Evolutionary conservation across 2,113 vertebrate genomes (phyloP).

Genomic region (Machaerirhynchus nigripectus): DNA sequence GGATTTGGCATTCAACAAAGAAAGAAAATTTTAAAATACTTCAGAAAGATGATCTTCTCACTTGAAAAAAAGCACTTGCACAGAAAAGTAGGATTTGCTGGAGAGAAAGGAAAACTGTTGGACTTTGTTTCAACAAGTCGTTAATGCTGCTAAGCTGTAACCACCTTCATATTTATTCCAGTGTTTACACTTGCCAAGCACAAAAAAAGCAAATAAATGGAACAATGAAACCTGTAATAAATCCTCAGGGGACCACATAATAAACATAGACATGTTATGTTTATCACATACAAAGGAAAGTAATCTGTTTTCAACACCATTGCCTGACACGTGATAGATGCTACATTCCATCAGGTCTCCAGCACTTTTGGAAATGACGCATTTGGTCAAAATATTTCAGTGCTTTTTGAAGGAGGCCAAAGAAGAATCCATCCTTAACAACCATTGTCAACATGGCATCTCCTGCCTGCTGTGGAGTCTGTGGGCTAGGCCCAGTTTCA

Average conservation of each 20-base stretch:
- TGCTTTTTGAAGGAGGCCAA: neutral
- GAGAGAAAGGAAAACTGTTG: slow-evolving; percentile 5
- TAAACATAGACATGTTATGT: slow-evolving; percentile 4
- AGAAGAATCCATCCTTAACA: neutral
- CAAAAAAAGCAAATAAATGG: slow-evolving; percentile 34
- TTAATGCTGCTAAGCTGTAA: slow-evolving; percentile 26
- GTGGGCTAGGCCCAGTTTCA: neutral
- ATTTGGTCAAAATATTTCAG: slow-evolving; percentile 7
- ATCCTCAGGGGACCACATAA: slow-evolving; percentile 9
- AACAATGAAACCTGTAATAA: slow-evolving; percentile 21
- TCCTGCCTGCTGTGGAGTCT: neutral
- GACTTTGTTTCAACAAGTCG: slow-evolving; percentile 13
- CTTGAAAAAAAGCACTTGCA: neutral
- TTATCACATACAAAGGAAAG: slow-evolving; percentile 46
- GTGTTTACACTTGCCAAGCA: slow-evolving; percentile 34
- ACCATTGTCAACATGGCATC: neutral
- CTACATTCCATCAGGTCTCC: neutral
- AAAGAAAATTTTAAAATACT: neutral
- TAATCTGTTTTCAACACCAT: slow-evolving; percentile 40
- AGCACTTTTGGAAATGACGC: neutral
- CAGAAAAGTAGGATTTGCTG: slow-evolving; percentile 8
- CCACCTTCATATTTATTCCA: slow-evolving; percentile 17
- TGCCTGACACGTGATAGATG: neutral
- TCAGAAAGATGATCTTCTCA: neutral
- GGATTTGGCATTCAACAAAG: slow-evolving; percentile 4